Evolutionary conservation across 2,113 vertebrate species (phyloP), one percentile per base, ranked within the genome.

Genomic region (Trinectes maculatus): DNA sequence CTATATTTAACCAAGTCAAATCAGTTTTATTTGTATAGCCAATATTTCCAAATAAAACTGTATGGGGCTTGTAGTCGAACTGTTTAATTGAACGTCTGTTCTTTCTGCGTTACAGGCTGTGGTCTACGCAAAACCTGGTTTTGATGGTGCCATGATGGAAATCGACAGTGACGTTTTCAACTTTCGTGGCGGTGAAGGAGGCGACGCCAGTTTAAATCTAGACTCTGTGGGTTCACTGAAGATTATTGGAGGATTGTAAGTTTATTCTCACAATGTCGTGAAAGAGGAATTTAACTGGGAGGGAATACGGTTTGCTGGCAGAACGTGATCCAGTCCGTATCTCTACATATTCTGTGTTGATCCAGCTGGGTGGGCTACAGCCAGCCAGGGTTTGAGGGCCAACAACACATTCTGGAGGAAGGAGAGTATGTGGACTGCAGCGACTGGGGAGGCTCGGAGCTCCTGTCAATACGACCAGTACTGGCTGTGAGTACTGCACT

Each of bases 361-460:
- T 52, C 16, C 82, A 98, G 97, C 3, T 98, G 96, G 96, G 94
- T 97, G 13, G 96, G 94, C 4, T 98, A 96, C 44, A 94, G 95
- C 75, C 92, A 94, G 84, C 89, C 94, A 6, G 92, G 89, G 4
- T 98, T 96, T 80, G 91, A 91, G 66, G 97, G 96, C n/a, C 95
- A 95, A 68, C 97, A 98, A 80, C 94, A 95, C 87, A 72, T 98
- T 75, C 90, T 98, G 79, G 97, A 98, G 86, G 97, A 98, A 91
- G 97, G 97, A 67, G 93, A 94, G 0, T 98, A 97, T 69, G 84
- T 78, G 73, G 91, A 96, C 48, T 95, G 94, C 93, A 91, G 61
- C 1, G 93, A 95, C n/a, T 98, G 97, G 97, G 95, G 95, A 54
- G 94, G 92, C 8, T 61, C 80, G 5, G 89, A 88, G n/a, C 72